Percentiles rank a stretch among this genome's conserved stretches.
Evolutionary conservation across 2,797 vertebrate species (phyloP).

Genomic region (Pseudochromis fuscus): DNA sequence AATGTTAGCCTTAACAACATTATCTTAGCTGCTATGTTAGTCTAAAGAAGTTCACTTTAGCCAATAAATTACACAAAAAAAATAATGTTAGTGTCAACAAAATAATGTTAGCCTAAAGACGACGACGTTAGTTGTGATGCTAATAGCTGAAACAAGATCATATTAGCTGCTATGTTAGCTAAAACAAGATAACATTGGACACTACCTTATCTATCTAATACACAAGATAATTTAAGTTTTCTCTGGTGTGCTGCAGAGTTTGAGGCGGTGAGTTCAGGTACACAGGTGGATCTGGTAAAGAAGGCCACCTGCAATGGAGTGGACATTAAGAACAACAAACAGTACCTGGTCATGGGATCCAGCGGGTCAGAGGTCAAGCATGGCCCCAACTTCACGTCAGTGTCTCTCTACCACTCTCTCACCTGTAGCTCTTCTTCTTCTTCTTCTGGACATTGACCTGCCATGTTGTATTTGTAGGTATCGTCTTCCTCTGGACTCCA

Average conservation of each 20-base stretch:
- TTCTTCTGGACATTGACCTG: neutral
- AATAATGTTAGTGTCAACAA: no score
- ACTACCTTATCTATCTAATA: no score
- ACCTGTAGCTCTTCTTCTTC: neutral
- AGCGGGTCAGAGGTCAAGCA: slow-evolving; percentile 84
- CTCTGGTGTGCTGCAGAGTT: slow-evolving; percentile 69
- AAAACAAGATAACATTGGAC: no score
- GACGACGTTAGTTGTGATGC: no score
- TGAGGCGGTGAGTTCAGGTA: slow-evolving; percentile 74
- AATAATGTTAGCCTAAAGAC: no score
- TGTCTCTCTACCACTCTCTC: slow-evolving; percentile 3
- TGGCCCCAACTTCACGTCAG: slow-evolving; percentile 64
- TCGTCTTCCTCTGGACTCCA: slow-evolving; percentile 90
- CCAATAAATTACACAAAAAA: no score
- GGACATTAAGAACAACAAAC: slow-evolving; percentile 77
- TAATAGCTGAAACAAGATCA: no score
- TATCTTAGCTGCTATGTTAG: no score
- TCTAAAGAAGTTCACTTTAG: no score
- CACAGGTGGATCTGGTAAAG: slow-evolving; percentile 88
- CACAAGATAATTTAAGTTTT: no score
- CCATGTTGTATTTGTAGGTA: slow-evolving; percentile 80
- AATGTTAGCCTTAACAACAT: no score
- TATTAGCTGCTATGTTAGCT: no score
- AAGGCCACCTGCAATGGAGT: slow-evolving; percentile 87
- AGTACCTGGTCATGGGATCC: slow-evolving; percentile 92